Conservation (phyloP, 2,797 vertebrate genomes). For the Melanotaenia parkinsoni region DNA sequence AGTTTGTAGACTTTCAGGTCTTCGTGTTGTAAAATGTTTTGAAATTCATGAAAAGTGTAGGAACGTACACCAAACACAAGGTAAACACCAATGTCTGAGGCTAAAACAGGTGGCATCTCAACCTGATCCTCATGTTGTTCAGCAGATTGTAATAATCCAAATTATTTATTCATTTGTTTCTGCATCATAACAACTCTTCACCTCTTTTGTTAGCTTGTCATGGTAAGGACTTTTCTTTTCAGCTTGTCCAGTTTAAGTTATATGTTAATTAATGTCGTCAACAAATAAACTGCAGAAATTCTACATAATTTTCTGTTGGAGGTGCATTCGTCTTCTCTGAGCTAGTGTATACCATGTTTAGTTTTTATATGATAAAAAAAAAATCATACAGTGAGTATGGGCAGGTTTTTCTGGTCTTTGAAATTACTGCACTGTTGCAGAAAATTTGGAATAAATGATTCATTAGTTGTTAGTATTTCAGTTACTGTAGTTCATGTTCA, state of each 20-base stretch:
- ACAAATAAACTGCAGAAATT: conserved; percentile 31
- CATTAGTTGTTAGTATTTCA: neutral
- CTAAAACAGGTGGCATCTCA: too few relatives aligned
- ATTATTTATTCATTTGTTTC: too few relatives aligned
- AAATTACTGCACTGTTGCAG: conserved; percentile 6
- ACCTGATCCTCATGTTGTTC: too few relatives aligned
- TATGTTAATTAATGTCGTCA: conserved; percentile 38
- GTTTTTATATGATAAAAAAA: conserved; percentile 14
- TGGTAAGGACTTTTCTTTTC: too few relatives aligned
- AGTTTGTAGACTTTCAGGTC: too few relatives aligned
- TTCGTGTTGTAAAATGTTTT: too few relatives aligned
- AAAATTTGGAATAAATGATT: conserved; percentile 16
- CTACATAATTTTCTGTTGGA: conserved; percentile 29
- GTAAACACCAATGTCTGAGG: too few relatives aligned
- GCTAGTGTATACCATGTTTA: neutral
- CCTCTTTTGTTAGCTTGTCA: too few relatives aligned
- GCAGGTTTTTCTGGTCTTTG: conserved; percentile 7
- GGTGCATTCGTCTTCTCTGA: conserved; percentile 30
- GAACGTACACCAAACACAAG: too few relatives aligned
- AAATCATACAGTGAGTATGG: neutral
- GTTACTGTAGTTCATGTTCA: neutral
- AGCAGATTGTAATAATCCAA: too few relatives aligned
- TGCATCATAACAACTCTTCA: too few relatives aligned
- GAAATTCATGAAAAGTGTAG: too few relatives aligned
- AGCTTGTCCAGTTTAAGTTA: neutral